phyloP scores from a whole-genome alignment of 2,113 vertebrate genomes.

The Panthera tigris region DNA sequence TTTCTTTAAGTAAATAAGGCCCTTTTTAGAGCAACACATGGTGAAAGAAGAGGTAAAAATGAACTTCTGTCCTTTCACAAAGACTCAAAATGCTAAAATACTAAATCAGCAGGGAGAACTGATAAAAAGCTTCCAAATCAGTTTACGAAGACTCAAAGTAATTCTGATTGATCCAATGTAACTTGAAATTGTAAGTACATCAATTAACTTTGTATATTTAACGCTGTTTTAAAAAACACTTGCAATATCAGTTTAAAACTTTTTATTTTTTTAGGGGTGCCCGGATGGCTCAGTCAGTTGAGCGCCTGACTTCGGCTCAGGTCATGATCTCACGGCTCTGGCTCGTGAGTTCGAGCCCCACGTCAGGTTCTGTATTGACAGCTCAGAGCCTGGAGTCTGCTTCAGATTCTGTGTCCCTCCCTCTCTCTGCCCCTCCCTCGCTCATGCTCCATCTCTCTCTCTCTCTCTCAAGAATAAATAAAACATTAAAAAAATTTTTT shows the following conservation, averaged over 20 bases:
- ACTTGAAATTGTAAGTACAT: neutral
- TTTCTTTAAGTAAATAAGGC: constrained; percentile 3
- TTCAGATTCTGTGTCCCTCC: too few species aligned
- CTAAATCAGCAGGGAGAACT: neutral
- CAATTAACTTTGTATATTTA: constrained; percentile 19
- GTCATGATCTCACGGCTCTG: too few species aligned
- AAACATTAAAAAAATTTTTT: neutral
- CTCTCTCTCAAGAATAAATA: too few species aligned
- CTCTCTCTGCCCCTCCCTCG: too few species aligned
- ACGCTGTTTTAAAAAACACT: neutral
- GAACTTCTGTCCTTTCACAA: neutral
- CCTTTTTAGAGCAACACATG: neutral
- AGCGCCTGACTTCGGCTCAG: too few species aligned
- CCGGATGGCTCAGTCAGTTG: too few species aligned
- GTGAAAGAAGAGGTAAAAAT: constrained; percentile 20
- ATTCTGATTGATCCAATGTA: neutral
- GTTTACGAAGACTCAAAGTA: neutral
- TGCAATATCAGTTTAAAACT: neutral
- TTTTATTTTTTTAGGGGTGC: neutral
- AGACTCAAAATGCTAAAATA: constrained; percentile 29
- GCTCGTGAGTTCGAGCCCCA: too few species aligned
- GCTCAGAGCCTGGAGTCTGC: too few species aligned
- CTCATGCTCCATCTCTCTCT: too few species aligned
- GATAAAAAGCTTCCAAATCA: neutral
- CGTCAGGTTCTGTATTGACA: too few species aligned